Conservation (phyloP, 2,797 vertebrate species). For the Aselliscus stoliczkanus region DNA sequence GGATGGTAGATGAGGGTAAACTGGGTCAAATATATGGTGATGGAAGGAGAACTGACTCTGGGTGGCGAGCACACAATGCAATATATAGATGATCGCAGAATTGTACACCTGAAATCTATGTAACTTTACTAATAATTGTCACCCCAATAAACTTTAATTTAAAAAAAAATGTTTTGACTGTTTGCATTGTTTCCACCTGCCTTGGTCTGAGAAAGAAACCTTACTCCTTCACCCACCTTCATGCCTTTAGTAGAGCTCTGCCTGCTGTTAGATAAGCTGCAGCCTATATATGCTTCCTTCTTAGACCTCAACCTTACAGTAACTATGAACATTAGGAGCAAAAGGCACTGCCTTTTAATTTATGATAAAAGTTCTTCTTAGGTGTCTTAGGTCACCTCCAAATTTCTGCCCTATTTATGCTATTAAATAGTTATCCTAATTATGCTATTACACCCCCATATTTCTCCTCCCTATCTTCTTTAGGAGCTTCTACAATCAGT, state of each 20-base stretch:
- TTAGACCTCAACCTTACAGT: not conserved
- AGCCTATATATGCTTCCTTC: not conserved
- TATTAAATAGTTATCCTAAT: not conserved
- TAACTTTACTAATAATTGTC: no score
- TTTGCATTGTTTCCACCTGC: not conserved
- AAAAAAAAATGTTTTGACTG: not conserved
- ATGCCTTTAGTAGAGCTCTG: not conserved
- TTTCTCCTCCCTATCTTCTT: not conserved
- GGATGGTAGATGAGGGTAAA: no score
- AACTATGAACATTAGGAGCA: not conserved
- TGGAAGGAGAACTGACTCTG: no score
- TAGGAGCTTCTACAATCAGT: not conserved
- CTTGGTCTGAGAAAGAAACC: not conserved
- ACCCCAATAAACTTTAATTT: no score
- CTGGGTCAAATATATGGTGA: no score
- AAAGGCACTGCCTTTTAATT: not conserved
- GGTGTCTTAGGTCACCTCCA: not conserved
- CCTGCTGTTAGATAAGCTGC: not conserved
- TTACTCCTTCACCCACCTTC: not conserved
- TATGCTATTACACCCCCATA: not conserved
- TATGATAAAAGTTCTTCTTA: not conserved
- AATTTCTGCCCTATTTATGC: not conserved
- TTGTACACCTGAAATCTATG: no score
- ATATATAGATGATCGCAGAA: no score
- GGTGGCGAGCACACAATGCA: no score